Evolutionary conservation across 2,797 vertebrate species (phyloP).

Genomic region (Gephyroberyx darwinii): DNA sequence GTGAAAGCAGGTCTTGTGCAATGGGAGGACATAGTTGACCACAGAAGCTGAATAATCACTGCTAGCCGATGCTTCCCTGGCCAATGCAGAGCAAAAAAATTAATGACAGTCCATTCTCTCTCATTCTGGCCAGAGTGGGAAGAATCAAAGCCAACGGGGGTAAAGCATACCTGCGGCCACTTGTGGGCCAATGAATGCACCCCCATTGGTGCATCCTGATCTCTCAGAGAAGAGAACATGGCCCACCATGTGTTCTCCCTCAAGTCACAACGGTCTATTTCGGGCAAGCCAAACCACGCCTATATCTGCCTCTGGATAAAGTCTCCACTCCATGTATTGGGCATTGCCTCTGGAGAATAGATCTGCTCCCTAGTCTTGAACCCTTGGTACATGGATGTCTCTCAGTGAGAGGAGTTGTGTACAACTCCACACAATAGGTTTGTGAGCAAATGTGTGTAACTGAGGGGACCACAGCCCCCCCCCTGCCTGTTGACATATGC

Average conservation of each 20-base stretch:
- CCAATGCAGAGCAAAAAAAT: not conserved
- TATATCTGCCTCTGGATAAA: not conserved
- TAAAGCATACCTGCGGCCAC: not conserved
- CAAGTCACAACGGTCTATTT: not conserved
- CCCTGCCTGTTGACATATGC: no score
- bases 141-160: not conserved
- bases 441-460: not conserved
- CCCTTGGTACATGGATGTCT: not conserved
- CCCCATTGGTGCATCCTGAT: not conserved
- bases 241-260: not conserved
- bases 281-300: not conserved
- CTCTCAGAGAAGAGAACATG: not conserved
- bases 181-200: not conserved
- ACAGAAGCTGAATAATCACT: not conserved
- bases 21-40: no score
- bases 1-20: no score
- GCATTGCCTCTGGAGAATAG: not conserved
- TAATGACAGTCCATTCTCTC: not conserved
- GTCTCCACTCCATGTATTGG: not conserved
- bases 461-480: not conserved
- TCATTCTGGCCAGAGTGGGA: not conserved
- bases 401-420: not conserved
- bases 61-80: not conserved
- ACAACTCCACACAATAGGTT: not conserved
- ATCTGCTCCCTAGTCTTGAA: not conserved